Percentiles rank a stretch among this genome's conserved stretches.
These are phyloP conservation scores for Trematomus loennbergii DNA, from an alignment of 2,113 vertebrate species.

Conservation along the genomic window DNA sequence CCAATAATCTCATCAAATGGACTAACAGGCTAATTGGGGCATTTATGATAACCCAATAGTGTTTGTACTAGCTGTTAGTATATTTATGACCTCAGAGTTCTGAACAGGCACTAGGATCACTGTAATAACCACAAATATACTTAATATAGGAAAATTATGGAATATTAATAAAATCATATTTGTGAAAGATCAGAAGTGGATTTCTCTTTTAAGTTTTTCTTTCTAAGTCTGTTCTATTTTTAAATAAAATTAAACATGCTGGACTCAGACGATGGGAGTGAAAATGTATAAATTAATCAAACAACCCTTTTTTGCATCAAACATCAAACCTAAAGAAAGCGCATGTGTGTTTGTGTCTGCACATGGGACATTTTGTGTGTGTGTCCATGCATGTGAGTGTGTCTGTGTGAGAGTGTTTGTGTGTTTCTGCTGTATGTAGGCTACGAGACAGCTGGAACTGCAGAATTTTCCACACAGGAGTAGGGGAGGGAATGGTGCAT, in stretches of 20 bases:
- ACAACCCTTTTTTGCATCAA: constrained; percentile 41
- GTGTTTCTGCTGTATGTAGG: constrained; percentile 66
- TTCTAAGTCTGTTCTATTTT: constrained; percentile 11
- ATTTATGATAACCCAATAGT: constrained; percentile 17
- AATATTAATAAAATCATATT: not conserved
- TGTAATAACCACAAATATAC: constrained; percentile 25
- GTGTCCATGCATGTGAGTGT: not conserved
- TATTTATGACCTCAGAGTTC: constrained; percentile 33
- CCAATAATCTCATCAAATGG: constrained; percentile 52
- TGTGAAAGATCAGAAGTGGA: not conserved
- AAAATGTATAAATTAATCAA: constrained; percentile 68
- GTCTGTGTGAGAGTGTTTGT: constrained; percentile 10
- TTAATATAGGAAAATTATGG: constrained; percentile 17
- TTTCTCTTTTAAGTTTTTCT: not conserved
- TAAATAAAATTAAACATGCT: constrained; percentile 21
- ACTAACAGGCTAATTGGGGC: constrained; percentile 51
- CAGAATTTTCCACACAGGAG: constrained; percentile 72
- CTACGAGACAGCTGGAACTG: constrained; percentile 69
- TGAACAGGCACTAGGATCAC: constrained; percentile 37
- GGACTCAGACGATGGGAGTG: constrained; percentile 23
- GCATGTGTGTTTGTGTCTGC: constrained; percentile 1
- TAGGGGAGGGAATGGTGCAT: constrained; percentile 80
- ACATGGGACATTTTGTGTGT: not conserved
- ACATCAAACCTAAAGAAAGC: constrained; percentile 49
- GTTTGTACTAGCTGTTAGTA: constrained; percentile 32